Evolutionary conservation across 2,888 invertebrate genomes (phyloP).

Genomic region (Charanyca ferruginea): DNA sequence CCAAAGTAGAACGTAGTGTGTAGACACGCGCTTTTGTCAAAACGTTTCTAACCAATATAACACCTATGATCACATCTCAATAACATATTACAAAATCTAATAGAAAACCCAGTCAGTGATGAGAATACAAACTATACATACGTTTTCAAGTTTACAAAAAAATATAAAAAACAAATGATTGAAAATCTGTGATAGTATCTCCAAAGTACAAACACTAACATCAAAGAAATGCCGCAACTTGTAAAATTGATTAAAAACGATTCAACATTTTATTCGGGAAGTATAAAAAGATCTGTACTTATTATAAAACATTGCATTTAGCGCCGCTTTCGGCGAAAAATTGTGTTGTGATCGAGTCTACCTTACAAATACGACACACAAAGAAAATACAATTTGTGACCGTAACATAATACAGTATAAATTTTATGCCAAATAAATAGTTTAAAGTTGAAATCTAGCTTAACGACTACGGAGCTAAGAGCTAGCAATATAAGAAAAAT

Average conservation of each 20-base stretch:
- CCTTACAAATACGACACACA: slow-evolving; percentile 58
- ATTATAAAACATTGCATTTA: slow-evolving; percentile 58
- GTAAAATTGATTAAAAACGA: slow-evolving; percentile 49
- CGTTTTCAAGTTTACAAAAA: slow-evolving; percentile 35
- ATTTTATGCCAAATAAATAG: slow-evolving; percentile 82
- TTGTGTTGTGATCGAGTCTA: slow-evolving; percentile 46
- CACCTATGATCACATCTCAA: slow-evolving; percentile 72
- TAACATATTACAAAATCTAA: slow-evolving; percentile 52
- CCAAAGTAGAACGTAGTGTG: slow-evolving; percentile 34
- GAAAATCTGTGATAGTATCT: slow-evolving; percentile 65
- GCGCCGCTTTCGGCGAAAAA: slow-evolving; percentile 38
- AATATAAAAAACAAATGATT: slow-evolving; percentile 36
- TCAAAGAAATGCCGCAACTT: slow-evolving; percentile 51
- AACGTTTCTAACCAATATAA: slow-evolving; percentile 76
- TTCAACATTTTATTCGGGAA: slow-evolving; percentile 41
- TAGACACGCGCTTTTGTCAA: slow-evolving; percentile 31
- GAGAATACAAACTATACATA: slow-evolving; percentile 38
- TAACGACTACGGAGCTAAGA: slow-evolving; percentile 87
- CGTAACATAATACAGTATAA: slow-evolving; percentile 73
- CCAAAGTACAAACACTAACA: slow-evolving; percentile 44
- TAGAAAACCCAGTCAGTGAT: slow-evolving; percentile 47
- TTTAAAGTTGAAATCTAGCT: slow-evolving; percentile 85
- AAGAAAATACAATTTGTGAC: slow-evolving; percentile 80
- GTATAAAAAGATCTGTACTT: slow-evolving; percentile 61
- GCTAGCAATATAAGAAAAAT: slow-evolving; percentile 88